Evolutionary conservation across 2,113 vertebrate species (phyloP).

Genomic region (Apteryx owenii): DNA sequence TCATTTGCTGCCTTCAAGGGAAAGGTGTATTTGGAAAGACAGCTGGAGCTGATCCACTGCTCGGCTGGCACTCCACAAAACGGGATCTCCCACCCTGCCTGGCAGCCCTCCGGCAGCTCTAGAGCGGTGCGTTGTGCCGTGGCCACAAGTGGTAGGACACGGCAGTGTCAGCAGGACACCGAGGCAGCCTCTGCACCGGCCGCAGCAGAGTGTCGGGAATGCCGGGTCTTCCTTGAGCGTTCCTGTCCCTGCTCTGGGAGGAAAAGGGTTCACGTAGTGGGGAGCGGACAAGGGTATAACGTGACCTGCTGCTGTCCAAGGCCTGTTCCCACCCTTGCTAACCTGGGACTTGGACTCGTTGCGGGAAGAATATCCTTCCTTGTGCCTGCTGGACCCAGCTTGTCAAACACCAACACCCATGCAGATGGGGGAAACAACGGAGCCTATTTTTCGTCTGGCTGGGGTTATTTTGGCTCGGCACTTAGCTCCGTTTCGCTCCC

Average conservation of each 20-base stretch:
- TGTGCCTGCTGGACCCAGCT: not conserved
- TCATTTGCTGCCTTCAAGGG: not conserved
- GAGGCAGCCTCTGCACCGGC: not conserved
- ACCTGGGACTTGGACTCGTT: accelerated
- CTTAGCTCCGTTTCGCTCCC: accelerated
- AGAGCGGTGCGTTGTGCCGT: accelerated
- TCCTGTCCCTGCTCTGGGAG: not conserved
- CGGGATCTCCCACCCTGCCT: not conserved
- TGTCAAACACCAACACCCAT: not conserved
- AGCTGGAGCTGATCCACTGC: not conserved
- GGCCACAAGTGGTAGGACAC: accelerated
- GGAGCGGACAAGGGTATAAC: not conserved
- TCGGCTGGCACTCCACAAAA: not conserved
- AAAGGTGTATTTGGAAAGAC: not conserved
- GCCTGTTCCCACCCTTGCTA: not conserved
- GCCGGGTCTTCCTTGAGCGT: not conserved
- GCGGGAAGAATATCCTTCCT: not conserved
- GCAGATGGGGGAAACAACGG: not conserved
- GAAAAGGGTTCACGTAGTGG: not conserved
- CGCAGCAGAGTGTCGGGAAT: accelerated
- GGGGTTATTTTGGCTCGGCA: not conserved
- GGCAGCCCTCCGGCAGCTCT: not conserved
- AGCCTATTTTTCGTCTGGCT: not conserved
- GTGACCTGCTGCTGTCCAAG: not conserved
- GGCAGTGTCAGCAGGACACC: not conserved